Conservation (phyloP, 2,113 vertebrate species). For the Heptranchias perlo region DNA sequence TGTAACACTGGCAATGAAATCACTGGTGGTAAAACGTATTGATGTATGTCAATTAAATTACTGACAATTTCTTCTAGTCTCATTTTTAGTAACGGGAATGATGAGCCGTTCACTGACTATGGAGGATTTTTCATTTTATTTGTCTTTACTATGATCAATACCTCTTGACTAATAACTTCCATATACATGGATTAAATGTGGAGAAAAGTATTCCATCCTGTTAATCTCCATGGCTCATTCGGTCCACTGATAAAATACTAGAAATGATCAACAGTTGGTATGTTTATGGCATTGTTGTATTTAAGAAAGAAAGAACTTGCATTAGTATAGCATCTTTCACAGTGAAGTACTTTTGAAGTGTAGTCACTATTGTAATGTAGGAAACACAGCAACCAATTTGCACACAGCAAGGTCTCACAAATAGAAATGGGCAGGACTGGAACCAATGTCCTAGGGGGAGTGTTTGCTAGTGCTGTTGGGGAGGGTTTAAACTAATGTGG, state of each 20-base stretch:
- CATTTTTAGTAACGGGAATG: neutral
- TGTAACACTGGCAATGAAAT: neutral
- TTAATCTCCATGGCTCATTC: neutral
- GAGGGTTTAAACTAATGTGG: too few species aligned
- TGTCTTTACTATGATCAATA: neutral
- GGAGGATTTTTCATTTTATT: neutral
- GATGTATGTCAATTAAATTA: neutral
- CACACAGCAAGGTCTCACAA: neutral
- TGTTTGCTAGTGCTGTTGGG: too few species aligned
- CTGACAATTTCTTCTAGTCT: constrained; percentile 9
- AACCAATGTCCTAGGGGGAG: too few species aligned
- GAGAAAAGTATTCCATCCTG: neutral
- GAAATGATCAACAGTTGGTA: neutral
- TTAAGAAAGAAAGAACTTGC: neutral
- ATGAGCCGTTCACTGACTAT: neutral
- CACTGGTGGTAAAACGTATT: neutral
- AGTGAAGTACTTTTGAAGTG: neutral
- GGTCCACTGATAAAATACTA: neutral
- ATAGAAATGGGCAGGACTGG: too few species aligned
- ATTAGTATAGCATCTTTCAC: neutral
- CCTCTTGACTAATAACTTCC: neutral
- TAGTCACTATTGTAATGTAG: neutral
- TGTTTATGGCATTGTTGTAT: neutral
- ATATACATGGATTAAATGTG: neutral
- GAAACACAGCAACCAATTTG: neutral